These are phyloP conservation scores for Philereme vetulata DNA, from an alignment of 2,888 invertebrate genomes.

Conservation along the genomic window DNA sequence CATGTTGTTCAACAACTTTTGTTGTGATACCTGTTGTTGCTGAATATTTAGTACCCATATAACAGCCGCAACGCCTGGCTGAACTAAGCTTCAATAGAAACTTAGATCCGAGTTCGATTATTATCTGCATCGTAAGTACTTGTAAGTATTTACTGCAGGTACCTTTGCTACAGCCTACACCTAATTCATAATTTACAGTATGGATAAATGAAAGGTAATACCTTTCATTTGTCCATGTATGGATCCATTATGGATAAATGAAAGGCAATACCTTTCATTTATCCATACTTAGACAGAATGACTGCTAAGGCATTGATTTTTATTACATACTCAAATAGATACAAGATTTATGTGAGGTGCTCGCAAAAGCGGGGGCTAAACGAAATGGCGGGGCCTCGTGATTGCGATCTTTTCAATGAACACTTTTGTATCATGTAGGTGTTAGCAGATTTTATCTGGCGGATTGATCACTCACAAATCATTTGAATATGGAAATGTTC, in stretches of 20 bases:
- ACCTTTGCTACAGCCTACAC: background rate
- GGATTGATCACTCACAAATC: constrained; percentile 33
- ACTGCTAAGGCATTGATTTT: constrained; percentile 4
- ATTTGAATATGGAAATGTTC: constrained; percentile 32
- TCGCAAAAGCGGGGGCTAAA: constrained; percentile 68
- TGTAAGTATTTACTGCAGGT: no score
- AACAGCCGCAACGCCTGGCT: constrained; percentile 1
- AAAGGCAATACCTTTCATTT: no score
- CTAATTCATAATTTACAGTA: no score
- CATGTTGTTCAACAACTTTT: constrained; percentile 45
- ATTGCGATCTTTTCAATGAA: constrained; percentile 71
- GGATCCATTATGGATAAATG: no score
- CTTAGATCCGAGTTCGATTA: background rate
- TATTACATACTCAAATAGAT: constrained; percentile 17
- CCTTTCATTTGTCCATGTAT: no score
- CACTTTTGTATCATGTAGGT: constrained; percentile 49
- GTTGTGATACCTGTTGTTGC: constrained; percentile 32
- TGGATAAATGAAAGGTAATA: no score
- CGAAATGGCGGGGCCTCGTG: constrained; percentile 64
- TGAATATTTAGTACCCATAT: constrained; percentile 29
- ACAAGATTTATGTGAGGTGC: constrained; percentile 55
- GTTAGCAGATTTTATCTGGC: constrained; percentile 25
- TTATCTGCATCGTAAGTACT: no score
- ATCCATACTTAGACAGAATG: no score
- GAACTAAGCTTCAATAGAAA: background rate